Conservation (phyloP, 2,797 vertebrate genomes). For the Meda fulgida region DNA sequence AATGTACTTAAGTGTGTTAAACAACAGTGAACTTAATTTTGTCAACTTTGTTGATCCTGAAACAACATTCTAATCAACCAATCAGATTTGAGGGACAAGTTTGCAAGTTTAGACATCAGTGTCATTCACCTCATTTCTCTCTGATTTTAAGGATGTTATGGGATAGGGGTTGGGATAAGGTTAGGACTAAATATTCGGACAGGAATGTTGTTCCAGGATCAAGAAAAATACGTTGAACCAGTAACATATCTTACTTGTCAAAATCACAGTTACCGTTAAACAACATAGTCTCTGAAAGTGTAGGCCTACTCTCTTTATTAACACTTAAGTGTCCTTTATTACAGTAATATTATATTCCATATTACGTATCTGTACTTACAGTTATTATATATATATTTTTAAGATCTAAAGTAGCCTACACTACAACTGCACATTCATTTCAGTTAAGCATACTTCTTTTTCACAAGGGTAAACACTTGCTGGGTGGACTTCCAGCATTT, state of each 20-base stretch:
- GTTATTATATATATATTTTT: not conserved
- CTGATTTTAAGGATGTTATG: not conserved
- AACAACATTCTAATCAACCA: too few species aligned
- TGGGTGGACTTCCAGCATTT: not conserved
- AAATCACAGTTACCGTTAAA: not conserved
- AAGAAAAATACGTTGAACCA: not conserved
- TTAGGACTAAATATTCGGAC: not conserved
- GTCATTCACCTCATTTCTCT: not conserved
- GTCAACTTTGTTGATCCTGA: too few species aligned
- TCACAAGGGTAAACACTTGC: not conserved
- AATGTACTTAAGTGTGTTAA: not conserved
- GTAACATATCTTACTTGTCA: not conserved
- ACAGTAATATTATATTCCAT: not conserved
- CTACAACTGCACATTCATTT: not conserved
- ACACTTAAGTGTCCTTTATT: not conserved
- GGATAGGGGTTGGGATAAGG: not conserved
- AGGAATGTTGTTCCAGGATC: not conserved
- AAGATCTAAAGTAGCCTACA: not conserved
- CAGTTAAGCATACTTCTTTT: not conserved
- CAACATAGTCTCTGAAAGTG: not conserved
- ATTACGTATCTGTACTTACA: not conserved
- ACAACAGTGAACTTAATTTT: too few species aligned
- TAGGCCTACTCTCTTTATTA: not conserved
- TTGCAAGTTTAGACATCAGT: too few species aligned
- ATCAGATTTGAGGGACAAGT: too few species aligned